phyloP scores from a whole-genome alignment of 2,113 vertebrate species.

The Bothrops jararaca region DNA sequence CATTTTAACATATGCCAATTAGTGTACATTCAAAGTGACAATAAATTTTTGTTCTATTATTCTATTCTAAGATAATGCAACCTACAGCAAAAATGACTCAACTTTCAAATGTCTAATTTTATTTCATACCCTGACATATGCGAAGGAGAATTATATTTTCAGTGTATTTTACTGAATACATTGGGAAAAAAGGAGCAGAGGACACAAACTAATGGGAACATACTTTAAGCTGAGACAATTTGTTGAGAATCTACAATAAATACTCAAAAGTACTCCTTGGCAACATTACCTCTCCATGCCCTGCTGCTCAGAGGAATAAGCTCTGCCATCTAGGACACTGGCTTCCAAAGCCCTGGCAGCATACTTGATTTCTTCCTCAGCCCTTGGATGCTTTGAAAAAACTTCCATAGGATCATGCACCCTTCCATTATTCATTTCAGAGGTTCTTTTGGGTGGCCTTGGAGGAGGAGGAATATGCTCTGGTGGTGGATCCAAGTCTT shows the following conservation, averaged over 20 bases:
- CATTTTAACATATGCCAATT: no score
- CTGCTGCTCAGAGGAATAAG: neutral
- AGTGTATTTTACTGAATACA: neutral
- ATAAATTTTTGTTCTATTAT: no score
- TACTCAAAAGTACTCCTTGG: neutral
- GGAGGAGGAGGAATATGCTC: conserved; percentile 86
- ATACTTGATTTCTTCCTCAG: conserved; percentile 32
- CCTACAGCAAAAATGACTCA: neutral
- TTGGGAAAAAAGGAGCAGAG: neutral
- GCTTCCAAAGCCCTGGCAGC: conserved; percentile 22
- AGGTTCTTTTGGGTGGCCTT: conserved; percentile 76
- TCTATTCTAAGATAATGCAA: neutral
- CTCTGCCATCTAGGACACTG: conserved; percentile 51
- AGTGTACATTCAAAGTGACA: no score
- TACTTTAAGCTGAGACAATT: neutral
- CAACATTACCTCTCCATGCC: conserved; percentile 63
- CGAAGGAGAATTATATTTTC: neutral
- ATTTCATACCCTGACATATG: neutral
- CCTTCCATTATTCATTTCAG: conserved; percentile 76
- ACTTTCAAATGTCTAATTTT: neutral
- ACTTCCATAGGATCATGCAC: conserved; percentile 62
- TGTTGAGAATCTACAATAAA: neutral
- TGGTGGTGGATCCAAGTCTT: conserved; percentile 86
- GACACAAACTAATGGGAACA: neutral
- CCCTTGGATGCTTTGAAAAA: conserved; percentile 59